Conservation (phyloP, 2,888 invertebrate genomes). For the Lordiphosa fenestrarum region DNA sequence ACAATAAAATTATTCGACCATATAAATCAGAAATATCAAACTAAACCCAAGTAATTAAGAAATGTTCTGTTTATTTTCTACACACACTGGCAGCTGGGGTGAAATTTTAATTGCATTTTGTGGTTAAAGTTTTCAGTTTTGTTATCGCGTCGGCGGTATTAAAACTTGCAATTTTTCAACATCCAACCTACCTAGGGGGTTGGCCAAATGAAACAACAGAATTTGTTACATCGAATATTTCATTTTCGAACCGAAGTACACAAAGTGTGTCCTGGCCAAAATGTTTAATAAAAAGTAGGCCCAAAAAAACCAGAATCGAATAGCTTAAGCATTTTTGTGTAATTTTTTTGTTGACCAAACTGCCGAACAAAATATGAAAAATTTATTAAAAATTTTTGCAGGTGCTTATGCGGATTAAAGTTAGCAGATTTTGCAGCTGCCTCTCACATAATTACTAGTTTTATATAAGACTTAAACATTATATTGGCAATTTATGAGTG, state of each 20-base stretch:
- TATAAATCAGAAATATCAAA: conserved; percentile 36
- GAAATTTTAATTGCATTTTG: conserved; percentile 44
- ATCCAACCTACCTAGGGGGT: conserved; percentile 1
- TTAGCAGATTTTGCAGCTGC: too few species aligned
- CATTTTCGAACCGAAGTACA: conserved; percentile 26
- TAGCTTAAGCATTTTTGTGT: conserved; percentile 14
- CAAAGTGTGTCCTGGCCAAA: conserved; percentile 29
- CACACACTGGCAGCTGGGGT: not conserved
- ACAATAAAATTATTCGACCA: conserved; percentile 13
- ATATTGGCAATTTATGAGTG: too few species aligned
- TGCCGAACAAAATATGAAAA: not conserved
- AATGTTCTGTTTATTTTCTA: conserved; percentile 9
- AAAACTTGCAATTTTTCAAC: conserved; percentile 18
- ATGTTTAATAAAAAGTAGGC: conserved; percentile 1
- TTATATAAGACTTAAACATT: too few species aligned
- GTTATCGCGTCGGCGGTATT: conserved; percentile 1
- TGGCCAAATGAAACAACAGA: conserved; percentile 5
- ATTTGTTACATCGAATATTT: conserved; percentile 13
- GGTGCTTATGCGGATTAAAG: not conserved
- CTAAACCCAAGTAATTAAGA: conserved; percentile 50
- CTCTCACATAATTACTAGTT: too few species aligned
- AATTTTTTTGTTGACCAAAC: conserved; percentile 32
- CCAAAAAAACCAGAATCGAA: conserved; percentile 16
- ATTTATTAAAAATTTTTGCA: too few species aligned
- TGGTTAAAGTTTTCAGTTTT: conserved; percentile 3